Evolutionary conservation across 1,140 invertebrate species (phyloP).

Genomic region (Euura lappo): DNA sequence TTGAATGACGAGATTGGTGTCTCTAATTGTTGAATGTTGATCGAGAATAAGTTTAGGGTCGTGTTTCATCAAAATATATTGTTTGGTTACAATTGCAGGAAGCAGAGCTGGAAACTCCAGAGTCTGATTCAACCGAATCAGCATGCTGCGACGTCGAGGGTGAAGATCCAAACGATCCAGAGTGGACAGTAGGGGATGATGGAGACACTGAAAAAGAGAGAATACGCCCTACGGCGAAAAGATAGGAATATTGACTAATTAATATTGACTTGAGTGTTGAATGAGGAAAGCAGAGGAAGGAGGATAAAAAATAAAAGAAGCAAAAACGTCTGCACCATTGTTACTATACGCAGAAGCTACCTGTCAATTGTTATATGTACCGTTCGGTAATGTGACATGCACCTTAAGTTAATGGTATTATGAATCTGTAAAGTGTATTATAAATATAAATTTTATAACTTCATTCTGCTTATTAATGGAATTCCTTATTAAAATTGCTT

Average conservation of each 20-base stretch:
- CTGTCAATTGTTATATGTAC: conserved; percentile 60
- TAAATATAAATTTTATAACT: conserved; percentile 64
- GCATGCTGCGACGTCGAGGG: conserved; percentile 65
- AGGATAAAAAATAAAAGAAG: conserved; percentile 8
- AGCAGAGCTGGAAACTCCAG: conserved; percentile 52
- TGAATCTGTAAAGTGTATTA: conserved; percentile 62
- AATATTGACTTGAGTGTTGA: conserved; percentile 30
- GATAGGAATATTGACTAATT: conserved; percentile 53
- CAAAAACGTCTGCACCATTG: conserved; percentile 20
- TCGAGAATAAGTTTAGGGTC: neutral
- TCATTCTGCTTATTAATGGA: conserved; percentile 38
- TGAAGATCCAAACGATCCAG: conserved; percentile 82
- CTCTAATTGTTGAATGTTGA: too few species aligned
- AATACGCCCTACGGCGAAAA: conserved; percentile 58
- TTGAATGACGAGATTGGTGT: neutral
- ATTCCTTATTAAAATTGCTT: neutral
- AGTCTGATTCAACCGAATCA: conserved; percentile 68
- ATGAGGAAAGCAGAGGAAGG: conserved; percentile 16
- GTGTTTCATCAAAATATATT: neutral
- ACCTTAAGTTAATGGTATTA: conserved; percentile 60
- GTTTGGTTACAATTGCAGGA: neutral
- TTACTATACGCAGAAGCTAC: conserved; percentile 50
- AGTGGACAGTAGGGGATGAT: conserved; percentile 70
- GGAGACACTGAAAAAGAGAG: conserved; percentile 56
- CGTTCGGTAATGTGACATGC: conserved; percentile 55